Percentiles rank a stretch among this genome's conserved stretches.
Conservation (phyloP, 92 coral and sea anemone species). For the Porites divaricata region DNA sequence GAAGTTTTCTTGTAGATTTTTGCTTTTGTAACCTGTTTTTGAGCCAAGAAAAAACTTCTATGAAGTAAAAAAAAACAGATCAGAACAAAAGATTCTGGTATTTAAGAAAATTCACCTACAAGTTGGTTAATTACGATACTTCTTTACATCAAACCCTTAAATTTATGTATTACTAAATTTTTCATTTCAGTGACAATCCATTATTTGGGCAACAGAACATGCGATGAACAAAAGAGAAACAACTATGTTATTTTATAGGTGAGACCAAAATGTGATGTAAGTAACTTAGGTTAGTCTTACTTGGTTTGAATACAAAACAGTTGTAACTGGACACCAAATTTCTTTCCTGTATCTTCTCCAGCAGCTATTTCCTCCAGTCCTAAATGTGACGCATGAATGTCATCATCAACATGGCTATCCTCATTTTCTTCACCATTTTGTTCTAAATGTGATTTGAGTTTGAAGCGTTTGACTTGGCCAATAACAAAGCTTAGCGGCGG, state of each 20-base stretch:
- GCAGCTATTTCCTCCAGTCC: conserved; percentile 65
- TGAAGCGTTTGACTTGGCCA: conserved; percentile 85
- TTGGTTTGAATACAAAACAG: conserved; percentile 89
- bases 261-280: not conserved
- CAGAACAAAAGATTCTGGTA: no score
- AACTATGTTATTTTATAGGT: not conserved
- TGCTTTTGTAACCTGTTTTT: no score
- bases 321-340: conserved; percentile 79
- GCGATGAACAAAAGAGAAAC: not conserved
- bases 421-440: conserved; percentile 75
- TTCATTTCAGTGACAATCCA: no score
- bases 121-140: no score
- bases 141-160: no score
- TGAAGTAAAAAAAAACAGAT: no score
- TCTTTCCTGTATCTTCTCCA: conserved; percentile 63
- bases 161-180: no score
- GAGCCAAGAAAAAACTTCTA: no score
- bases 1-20: no score
- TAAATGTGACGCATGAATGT: conserved; percentile 50
- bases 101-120: no score
- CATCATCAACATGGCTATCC: conserved; percentile 63
- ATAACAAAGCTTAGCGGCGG: conserved; percentile 94
- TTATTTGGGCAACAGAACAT: no score
- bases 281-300: conserved; percentile 43
- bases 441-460: conserved; percentile 64